Percentiles rank a stretch among this genome's conserved stretches.
Evolutionary conservation across 2,797 vertebrate species (phyloP).

Genomic region (Ciconia nigra): DNA sequence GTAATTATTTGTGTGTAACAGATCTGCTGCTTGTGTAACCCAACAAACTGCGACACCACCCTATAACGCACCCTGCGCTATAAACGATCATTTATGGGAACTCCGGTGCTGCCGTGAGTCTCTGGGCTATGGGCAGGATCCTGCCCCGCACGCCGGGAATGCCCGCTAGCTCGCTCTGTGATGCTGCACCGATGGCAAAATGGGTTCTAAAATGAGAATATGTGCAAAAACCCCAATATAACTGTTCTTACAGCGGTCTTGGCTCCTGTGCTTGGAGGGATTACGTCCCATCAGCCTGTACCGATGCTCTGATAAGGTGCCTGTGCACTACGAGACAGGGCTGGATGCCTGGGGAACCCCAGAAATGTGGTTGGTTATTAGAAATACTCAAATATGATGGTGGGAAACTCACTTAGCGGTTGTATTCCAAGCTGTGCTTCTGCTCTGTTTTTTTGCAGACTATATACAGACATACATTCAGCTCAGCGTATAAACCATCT

Average conservation of each 20-base stretch:
- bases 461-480: background rate
- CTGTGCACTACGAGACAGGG: background rate
- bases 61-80: background rate
- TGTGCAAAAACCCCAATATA: background rate
- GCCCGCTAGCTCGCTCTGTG: background rate
- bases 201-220: background rate
- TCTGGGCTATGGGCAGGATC: background rate
- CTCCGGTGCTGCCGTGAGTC: background rate
- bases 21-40: background rate
- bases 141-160: rapidly evolving
- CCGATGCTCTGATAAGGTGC: background rate
- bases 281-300: background rate
- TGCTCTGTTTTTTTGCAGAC: background rate
- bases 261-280: background rate
- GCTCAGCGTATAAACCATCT: background rate
- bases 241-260: background rate
- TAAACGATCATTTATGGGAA: background rate
- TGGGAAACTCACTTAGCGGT: background rate
- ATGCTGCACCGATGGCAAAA: rapidly evolving
- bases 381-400: background rate
- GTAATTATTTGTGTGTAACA: background rate
- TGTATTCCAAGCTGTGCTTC: background rate
- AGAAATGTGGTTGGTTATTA: rapidly evolving
- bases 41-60: background rate
- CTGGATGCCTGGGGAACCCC: background rate